These are phyloP conservation scores for Clarias gariepinus DNA, from an alignment of 2,113 vertebrate genomes.

Conservation along the genomic window DNA sequence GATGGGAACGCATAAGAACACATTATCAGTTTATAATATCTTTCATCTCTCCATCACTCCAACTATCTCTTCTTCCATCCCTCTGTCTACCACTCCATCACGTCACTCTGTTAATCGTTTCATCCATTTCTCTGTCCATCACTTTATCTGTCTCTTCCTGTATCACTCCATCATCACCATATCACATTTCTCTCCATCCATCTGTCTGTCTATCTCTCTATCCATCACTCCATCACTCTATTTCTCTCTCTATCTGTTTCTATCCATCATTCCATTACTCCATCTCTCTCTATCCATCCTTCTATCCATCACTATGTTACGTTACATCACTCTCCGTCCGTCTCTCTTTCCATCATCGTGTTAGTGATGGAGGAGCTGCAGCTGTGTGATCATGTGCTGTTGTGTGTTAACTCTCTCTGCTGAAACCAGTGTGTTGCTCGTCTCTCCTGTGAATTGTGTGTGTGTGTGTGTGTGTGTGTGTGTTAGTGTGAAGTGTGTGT, in stretches of 20 bases:
- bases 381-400: not conserved
- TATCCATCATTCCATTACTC: too few species aligned
- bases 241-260: too few species aligned
- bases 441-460: not conserved
- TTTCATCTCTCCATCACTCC: not conserved
- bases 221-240: too few species aligned
- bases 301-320: too few species aligned
- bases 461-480: not conserved
- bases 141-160: too few species aligned
- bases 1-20: too few species aligned
- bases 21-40: too few species aligned
- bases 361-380: not conserved
- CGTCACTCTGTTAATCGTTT: not conserved
- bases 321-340: too few species aligned
- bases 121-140: not conserved
- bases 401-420: not conserved
- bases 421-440: conserved; percentile 47
- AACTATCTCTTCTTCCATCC: not conserved
- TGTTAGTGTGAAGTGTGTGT: not conserved
- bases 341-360: too few species aligned
- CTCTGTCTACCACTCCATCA: not conserved
- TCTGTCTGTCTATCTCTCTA: too few species aligned
- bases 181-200: too few species aligned
- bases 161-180: not conserved
- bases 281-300: too few species aligned